phyloP scores from a whole-genome alignment of 2,888 invertebrate genomes.

The Mythimna albipuncta region DNA sequence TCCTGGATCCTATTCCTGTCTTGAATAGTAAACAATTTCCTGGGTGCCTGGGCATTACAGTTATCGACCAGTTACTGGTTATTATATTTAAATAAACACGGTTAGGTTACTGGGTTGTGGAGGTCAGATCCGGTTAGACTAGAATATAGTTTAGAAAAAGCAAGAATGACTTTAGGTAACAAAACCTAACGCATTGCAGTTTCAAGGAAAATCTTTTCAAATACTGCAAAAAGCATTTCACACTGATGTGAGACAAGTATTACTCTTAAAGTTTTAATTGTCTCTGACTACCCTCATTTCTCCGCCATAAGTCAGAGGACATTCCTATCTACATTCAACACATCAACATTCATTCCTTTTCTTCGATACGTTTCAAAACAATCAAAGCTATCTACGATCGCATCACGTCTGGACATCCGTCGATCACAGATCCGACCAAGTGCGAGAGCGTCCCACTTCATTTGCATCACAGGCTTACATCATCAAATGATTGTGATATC shows the following conservation, averaged over 20 bases:
- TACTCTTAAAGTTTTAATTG: not conserved
- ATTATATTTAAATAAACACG: too few species aligned
- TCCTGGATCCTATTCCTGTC: too few species aligned
- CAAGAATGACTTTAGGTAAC: too few species aligned
- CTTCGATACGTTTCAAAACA: constrained; percentile 26
- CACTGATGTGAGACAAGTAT: not conserved
- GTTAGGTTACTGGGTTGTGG: too few species aligned
- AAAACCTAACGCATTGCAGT: not conserved
- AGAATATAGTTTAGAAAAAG: too few species aligned
- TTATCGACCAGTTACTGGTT: too few species aligned
- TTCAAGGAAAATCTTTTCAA: not conserved
- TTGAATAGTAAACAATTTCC: too few species aligned
- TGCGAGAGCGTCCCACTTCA: constrained; percentile 69
- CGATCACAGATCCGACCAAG: constrained; percentile 32
- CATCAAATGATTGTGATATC: constrained; percentile 63
- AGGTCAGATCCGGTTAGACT: too few species aligned
- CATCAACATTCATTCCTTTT: not conserved
- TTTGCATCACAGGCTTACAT: constrained; percentile 77
- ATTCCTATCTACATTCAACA: constrained; percentile 3
- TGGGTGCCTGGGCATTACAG: too few species aligned
- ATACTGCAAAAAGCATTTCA: not conserved
- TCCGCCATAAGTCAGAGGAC: not conserved
- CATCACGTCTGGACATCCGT: constrained; percentile 13
- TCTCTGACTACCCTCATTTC: not conserved
- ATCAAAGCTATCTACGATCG: constrained; percentile 30